Evolutionary conservation across 2,888 invertebrate genomes (phyloP), one percentile per base, ranked within the genome.

Genomic region (Leptarthrus brevirostris): DNA sequence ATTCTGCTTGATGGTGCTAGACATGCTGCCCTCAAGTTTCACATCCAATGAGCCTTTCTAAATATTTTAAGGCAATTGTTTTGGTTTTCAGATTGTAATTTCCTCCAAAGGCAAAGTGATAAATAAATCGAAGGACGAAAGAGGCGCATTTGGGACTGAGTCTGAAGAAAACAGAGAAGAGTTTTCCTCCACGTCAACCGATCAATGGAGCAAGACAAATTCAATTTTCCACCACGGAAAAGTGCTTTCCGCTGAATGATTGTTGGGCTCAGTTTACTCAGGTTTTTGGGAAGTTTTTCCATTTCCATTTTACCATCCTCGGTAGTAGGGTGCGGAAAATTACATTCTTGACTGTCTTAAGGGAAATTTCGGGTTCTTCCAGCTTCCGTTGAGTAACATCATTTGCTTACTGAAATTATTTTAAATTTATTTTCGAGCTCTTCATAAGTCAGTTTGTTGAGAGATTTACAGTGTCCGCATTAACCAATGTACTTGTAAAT

Each of bases 121-220:
- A 56, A 56, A 26, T 10, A 56, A n/a, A n/a, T n/a, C n/a, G n/a
- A n/a, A n/a, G n/a, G n/a, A n/a, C n/a, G n/a, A n/a, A n/a, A n/a
- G n/a, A n/a, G n/a, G n/a, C n/a, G n/a, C n/a, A n/a, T n/a, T n/a
- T n/a, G n/a, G n/a, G n/a, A n/a, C n/a, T n/a, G 14, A 56, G 3
- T 56, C 30, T 56, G 56, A 26, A 24, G 56, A 56, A 56, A 26
- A 30, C 8, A 22, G 30, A 56, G 30, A 56, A 16, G 30, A 56
- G 30, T 56, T n/a, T 56, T 34, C 14, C 56, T 16, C 56, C 24
- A 56, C 14, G 56, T 56, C 56, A 30, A 10, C 6, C 26, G 56
- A 56, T 61, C 40, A 40, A 61, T 61, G 61, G 40, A 61, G 61
- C 61, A 40, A 61, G 8, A n/a, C 61, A 61, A 61, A 61, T 61